Evolutionary conservation across 2,888 invertebrate genomes (phyloP).

Genomic region (Rhopalosiphum nymphaeae): DNA sequence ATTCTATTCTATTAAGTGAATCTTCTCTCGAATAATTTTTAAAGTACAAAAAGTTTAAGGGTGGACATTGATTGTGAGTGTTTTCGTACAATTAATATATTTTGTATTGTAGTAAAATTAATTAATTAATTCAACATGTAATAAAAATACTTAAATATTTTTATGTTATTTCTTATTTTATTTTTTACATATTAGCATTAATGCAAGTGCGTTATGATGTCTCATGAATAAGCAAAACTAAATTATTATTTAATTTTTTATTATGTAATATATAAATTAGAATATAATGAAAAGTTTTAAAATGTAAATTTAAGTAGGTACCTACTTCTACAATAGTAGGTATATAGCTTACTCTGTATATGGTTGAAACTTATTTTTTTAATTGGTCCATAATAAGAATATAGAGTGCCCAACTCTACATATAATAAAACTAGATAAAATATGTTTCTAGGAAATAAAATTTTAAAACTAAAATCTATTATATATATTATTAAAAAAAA

Average conservation of each 20-base stretch:
- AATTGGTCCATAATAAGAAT: not conserved
- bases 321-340: no score
- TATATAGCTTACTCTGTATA: not conserved
- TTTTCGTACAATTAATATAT: not conserved
- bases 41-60: not conserved
- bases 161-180: not conserved
- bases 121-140: no score
- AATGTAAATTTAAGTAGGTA: not conserved
- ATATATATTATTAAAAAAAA: no score
- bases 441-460: not conserved
- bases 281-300: not conserved
- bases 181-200: not conserved
- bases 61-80: not conserved
- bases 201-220: no score
- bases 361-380: not conserved
- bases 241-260: not conserved
- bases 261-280: not conserved
- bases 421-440: not conserved
- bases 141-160: not conserved
- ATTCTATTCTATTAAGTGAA: not conserved
- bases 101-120: not conserved
- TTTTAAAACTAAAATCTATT: not conserved
- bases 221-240: not conserved
- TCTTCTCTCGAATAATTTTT: not conserved
- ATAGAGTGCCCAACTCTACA: not conserved